Percentiles rank a stretch among this genome's conserved stretches.
phyloP scores from a whole-genome alignment of 2,113 vertebrate genomes.

The Shinisaurus crocodilurus region DNA sequence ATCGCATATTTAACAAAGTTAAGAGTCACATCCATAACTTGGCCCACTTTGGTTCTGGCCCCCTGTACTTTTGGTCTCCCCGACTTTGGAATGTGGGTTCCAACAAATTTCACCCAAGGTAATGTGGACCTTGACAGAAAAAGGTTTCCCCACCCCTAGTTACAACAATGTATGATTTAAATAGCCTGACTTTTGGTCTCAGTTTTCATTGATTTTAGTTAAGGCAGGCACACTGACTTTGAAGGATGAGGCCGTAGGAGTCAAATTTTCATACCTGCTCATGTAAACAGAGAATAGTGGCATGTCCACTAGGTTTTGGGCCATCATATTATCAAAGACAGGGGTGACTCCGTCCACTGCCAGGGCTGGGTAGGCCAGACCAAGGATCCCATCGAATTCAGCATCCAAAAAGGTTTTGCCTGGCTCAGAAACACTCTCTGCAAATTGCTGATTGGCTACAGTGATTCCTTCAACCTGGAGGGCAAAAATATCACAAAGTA shows the following conservation, averaged over 20 bases:
- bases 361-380: slow-evolving; percentile 67
- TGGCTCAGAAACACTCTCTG: slow-evolving; percentile 70
- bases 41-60: neutral
- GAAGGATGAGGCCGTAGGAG: neutral
- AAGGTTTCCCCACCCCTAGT: neutral
- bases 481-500: slow-evolving; percentile 8
- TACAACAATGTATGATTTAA: neutral
- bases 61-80: neutral
- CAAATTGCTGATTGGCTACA: slow-evolving; percentile 52
- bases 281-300: slow-evolving; percentile 66
- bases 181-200: neutral
- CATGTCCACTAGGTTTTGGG: slow-evolving; percentile 63
- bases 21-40: neutral
- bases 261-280: slow-evolving; percentile 28
- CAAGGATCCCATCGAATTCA: slow-evolving; percentile 59
- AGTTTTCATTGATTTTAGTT: neutral
- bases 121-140: neutral
- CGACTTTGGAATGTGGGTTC: neutral
- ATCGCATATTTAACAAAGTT: neutral
- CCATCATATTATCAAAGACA: slow-evolving; percentile 71
- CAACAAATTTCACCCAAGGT: neutral
- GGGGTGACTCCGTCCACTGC: slow-evolving; percentile 62
- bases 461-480: slow-evolving; percentile 74
- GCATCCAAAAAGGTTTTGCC: slow-evolving; percentile 70
- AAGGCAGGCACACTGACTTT: rapidly evolving